Evolutionary conservation across 2,797 vertebrate genomes (phyloP).

Genomic region (Chloroceryle inda): DNA sequence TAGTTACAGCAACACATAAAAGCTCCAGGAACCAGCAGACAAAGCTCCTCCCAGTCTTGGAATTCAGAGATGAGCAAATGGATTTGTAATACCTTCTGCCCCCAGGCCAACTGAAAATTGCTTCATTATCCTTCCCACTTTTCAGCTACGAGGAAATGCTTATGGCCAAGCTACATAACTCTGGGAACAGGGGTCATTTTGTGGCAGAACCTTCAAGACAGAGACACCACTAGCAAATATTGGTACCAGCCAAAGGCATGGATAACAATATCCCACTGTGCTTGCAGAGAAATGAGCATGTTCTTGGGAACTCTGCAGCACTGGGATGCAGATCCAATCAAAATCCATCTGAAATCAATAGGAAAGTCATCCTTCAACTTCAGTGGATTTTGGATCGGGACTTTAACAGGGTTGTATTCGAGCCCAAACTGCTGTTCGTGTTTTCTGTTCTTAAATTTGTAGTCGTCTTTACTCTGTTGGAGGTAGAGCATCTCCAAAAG

Average conservation of each 20-base stretch:
- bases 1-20: constrained; percentile 34
- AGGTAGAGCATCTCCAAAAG: background rate
- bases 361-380: background rate
- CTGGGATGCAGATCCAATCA: background rate
- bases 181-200: background rate
- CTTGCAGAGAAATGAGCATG: background rate
- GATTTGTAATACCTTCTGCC: background rate
- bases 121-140: background rate
- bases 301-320: background rate
- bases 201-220: background rate
- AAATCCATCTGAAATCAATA: background rate
- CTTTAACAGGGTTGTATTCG: background rate
- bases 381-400: background rate
- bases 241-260: background rate
- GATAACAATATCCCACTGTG: background rate
- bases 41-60: constrained; percentile 6
- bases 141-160: background rate
- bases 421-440: background rate
- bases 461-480: background rate
- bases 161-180: background rate
- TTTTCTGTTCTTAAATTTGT: background rate
- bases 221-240: background rate
- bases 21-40: background rate
- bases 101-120: background rate
- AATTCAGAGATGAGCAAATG: constrained; percentile 18